Evolutionary conservation across 2,797 vertebrate genomes (phyloP).

Genomic region (Danio jaintianensis): DNA sequence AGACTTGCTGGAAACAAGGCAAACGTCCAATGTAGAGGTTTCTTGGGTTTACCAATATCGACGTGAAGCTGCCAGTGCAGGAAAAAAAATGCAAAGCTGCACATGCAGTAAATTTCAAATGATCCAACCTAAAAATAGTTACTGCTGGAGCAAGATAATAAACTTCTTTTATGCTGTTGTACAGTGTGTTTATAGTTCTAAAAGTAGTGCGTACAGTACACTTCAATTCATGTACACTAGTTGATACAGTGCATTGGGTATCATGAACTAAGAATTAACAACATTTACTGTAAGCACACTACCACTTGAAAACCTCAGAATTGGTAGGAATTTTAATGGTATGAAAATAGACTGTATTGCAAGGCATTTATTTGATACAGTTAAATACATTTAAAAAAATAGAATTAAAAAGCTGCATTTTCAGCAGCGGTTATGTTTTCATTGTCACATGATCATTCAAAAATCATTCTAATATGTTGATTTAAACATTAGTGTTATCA

Average conservation of each 20-base stretch:
- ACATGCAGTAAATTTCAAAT: not conserved
- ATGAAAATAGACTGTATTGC: not conserved
- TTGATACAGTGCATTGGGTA: not conserved
- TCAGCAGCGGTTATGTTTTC: not conserved
- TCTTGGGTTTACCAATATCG: slow-evolving; percentile 69
- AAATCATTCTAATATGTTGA: not conserved
- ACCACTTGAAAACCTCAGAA: too few relatives aligned
- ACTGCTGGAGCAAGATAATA: not conserved
- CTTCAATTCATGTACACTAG: not conserved
- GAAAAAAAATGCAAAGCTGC: slow-evolving; percentile 20
- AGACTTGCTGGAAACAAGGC: slow-evolving; percentile 8
- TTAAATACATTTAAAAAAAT: too few relatives aligned
- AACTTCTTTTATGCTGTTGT: not conserved
- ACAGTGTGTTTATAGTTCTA: not conserved
- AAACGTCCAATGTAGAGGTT: not conserved
- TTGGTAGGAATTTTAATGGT: not conserved
- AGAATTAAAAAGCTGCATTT: too few relatives aligned
- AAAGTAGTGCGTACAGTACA: not conserved
- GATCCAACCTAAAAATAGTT: not conserved
- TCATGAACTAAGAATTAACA: not conserved
- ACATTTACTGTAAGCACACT: too few relatives aligned
- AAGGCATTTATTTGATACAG: not conserved
- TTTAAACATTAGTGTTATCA: not conserved
- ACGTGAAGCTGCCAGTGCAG: slow-evolving; percentile 56
- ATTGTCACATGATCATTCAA: not conserved